A percentile compares a stretch with the other conserved stretches of the same genome.
Conservation (phyloP, 2,113 vertebrate species). For the Tachysurus fulvidraco region DNA sequence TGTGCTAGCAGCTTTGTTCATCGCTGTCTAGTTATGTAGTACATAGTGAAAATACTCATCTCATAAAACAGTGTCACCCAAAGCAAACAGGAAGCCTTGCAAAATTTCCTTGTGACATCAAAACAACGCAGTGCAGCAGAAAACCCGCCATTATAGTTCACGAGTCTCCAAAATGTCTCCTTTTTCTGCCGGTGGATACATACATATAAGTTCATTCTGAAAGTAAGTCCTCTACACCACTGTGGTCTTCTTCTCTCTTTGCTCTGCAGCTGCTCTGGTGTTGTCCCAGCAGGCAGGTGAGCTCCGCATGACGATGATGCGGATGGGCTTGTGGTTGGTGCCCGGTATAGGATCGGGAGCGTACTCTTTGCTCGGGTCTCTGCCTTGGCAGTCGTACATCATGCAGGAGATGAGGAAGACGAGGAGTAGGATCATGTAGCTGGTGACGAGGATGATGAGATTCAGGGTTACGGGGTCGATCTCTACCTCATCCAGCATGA, state of each 20-base stretch:
- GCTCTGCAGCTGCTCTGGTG: constrained; percentile 68
- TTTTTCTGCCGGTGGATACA: background rate
- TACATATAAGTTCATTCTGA: constrained; percentile 14
- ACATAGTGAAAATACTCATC: background rate
- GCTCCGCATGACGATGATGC: constrained; percentile 88
- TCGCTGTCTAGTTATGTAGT: background rate
- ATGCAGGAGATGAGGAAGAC: constrained; percentile 95
- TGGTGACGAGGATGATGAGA: constrained; percentile 90
- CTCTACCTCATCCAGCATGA: constrained; percentile 91
- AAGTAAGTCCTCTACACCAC: constrained; percentile 83
- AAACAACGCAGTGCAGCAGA: background rate
- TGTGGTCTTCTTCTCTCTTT: constrained; percentile 86
- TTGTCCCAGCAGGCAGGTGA: constrained; percentile 74
- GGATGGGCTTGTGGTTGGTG: constrained; percentile 78
- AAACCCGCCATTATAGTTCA: background rate
- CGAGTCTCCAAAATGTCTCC: background rate
- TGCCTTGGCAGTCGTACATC: constrained; percentile 94
- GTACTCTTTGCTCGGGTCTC: constrained; percentile 90
- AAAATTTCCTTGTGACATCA: background rate
- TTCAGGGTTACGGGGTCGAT: constrained; percentile 95
- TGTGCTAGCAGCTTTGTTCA: background rate
- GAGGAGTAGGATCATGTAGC: constrained; percentile 93
- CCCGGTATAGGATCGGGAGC: constrained; percentile 75
- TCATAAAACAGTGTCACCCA: background rate
- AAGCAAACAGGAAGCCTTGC: background rate